Base-by-base conservation (phyloP, 2,888 invertebrate genomes). In the Orchesella flavescens region DNA sequence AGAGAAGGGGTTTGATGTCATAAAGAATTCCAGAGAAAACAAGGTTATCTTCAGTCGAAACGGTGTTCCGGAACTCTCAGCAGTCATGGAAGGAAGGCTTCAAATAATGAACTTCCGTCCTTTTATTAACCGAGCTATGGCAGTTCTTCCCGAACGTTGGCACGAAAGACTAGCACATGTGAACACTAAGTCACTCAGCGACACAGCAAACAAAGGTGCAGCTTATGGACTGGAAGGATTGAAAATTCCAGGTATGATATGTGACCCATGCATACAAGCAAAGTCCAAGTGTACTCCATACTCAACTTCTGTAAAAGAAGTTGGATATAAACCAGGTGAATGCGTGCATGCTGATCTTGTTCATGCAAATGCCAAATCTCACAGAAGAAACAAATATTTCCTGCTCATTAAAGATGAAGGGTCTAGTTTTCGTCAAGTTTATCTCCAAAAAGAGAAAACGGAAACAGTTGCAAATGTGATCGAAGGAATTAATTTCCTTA, bases 91-190 rank as follows among this genome's bases (percentile, higher is more conserved):
- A 0, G 76, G 63, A n/a, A 73, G 72, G 17, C n/a, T 84, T 10
- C 84, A 84, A 63, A 49, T 86, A n/a, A 84, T 86, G 86, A n/a
- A 76, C 43, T 84, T 86, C 44, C 23, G 53, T 13, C 84, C 84
- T 9, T 13, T 79, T 2, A n/a, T n/a, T n/a, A n/a, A n/a, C n/a
- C n/a, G n/a, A n/a, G n/a, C n/a, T n/a, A n/a, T n/a, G n/a, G n/a
- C n/a, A n/a, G n/a, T n/a, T n/a, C n/a, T 4, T 21, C 46, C 63
- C 19, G 74, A 74, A 63, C 17, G 74, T 3, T 63, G 61, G 74
- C 74, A 74, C 19, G 61, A 61, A 63, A 9, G 63, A 23, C 63
- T 61, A 13, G 74, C 61, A 21, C 74, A 74, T 74, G 17, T 74
- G 9, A 61, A 74, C 49, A 7, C 49, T 1, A 61, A 63, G 46